Evolutionary conservation across 2,113 vertebrate genomes (phyloP).

Genomic region (Recurvirostra avosetta): DNA sequence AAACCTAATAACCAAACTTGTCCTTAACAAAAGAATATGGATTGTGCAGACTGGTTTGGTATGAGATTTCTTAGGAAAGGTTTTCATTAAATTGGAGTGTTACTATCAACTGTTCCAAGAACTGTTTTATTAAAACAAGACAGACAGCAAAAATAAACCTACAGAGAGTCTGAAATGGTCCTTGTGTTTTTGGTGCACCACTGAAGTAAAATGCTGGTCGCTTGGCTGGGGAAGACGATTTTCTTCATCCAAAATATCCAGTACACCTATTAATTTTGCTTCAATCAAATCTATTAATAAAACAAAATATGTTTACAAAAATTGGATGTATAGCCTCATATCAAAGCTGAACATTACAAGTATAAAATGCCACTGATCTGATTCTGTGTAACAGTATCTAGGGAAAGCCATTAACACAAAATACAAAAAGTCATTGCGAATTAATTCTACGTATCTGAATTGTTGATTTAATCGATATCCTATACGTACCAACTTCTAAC

Average conservation of each 20-base stretch:
- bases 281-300: constrained; percentile 90
- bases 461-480: not conserved
- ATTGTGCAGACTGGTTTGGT: not conserved
- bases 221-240: constrained; percentile 95
- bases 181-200: constrained; percentile 92
- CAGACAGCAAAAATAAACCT: constrained; percentile 54
- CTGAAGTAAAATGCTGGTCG: constrained; percentile 94
- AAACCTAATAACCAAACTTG: not conserved
- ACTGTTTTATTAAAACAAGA: not conserved
- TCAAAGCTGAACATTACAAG: not conserved
- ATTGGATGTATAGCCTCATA: not conserved
- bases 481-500: not conserved
- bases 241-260: constrained; percentile 99
- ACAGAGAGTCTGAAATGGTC: constrained; percentile 95
- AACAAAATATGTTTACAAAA: not conserved
- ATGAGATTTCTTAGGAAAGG: not conserved
- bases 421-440: not conserved
- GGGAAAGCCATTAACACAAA: not conserved
- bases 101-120: not conserved
- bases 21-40: not conserved
- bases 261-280: constrained; percentile 88
- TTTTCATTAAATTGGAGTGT: not conserved
- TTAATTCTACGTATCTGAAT: not conserved
- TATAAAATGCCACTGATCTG: not conserved
- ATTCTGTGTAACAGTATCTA: not conserved